These are phyloP conservation scores for Eurytoma adleriae DNA, from an alignment of 2,888 invertebrate genomes.

Conservation along the genomic window DNA sequence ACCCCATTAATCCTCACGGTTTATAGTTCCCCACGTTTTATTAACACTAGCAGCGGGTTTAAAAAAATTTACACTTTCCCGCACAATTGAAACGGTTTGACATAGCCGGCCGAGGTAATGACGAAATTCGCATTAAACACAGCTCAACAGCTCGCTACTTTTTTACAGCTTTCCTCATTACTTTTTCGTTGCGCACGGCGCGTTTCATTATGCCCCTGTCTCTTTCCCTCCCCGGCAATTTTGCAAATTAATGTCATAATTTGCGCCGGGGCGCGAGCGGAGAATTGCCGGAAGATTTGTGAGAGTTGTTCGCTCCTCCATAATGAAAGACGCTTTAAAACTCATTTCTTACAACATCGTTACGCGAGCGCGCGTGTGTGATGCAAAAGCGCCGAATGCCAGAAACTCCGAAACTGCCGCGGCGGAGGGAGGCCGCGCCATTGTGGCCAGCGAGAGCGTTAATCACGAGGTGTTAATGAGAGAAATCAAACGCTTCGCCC, in stretches of 20 bases:
- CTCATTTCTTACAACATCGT: slow-evolving; percentile 32
- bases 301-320: slow-evolving; percentile 2
- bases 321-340: slow-evolving; percentile 33
- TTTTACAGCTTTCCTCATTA: slow-evolving; percentile 28
- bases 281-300: slow-evolving; percentile 10
- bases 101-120: neutral
- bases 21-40: no score
- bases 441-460: no score
- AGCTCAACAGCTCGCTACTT: neutral
- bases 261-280: slow-evolving; percentile 14
- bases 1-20: no score
- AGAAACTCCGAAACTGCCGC: neutral
- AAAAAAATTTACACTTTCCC: neutral
- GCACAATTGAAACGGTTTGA: neutral
- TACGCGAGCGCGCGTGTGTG: slow-evolving; percentile 8
- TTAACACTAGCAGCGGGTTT: no score
- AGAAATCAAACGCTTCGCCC: slow-evolving; percentile 30
- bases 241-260: slow-evolving; percentile 63
- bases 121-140: slow-evolving; percentile 8
- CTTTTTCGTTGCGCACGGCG: slow-evolving; percentile 1
- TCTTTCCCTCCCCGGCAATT: slow-evolving; percentile 30
- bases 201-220: slow-evolving; percentile 4
- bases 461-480: no score
- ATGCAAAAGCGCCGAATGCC: neutral
- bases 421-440: neutral